Base-by-base conservation (phyloP, 2,888 invertebrate species). In the Helleia helle region DNA sequence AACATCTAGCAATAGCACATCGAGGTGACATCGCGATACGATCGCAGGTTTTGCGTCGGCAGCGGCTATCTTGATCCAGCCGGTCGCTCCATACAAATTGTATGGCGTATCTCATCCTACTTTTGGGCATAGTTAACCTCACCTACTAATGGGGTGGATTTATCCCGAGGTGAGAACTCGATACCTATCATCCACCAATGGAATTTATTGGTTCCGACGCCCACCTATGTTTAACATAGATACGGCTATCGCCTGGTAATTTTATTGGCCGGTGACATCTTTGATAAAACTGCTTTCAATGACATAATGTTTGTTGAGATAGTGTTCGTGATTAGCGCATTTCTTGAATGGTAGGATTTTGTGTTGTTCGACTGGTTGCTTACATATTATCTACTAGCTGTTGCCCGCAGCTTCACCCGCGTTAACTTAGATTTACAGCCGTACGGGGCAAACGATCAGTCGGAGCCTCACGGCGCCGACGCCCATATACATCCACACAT, bases 81-180 rank as follows among this genome's bases (percentile, higher is more conserved):
- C 71, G 60, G 71, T 75, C 76, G 74, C 71, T 79, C 67, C 73
- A 81, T 79, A 81, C 83, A 83, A 83, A 81, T 83, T 83, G 81
- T 81, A 75, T 75, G 71, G 74, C 73, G 65, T 79, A 79, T 80
- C 79, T 72, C 61, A 69, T 65, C 53, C 79, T 79, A 65, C 66
- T 77, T 79, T 81, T 80, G 81, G 81, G 74, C 80, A 79, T 79
- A 75, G 81, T 80, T 79, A 81, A 79, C 76, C 77, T 74, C 72
- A 73, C 70, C 74, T 71, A 62, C 75, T 79, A 77, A 79, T 79
- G 72, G 77, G 73, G 62, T 55, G 70, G 70, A 71, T 72, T 71
- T 73, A 65, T 71, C 66, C 42, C 47, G 48, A 46, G 48, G 50
- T 49, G 51, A 51, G 43, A 49, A 50, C 42, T 46, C 27, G 31